These are phyloP conservation scores for Otolemur crassicaudatus DNA, from an alignment of 2,797 vertebrate genomes.

Conservation along the genomic window DNA sequence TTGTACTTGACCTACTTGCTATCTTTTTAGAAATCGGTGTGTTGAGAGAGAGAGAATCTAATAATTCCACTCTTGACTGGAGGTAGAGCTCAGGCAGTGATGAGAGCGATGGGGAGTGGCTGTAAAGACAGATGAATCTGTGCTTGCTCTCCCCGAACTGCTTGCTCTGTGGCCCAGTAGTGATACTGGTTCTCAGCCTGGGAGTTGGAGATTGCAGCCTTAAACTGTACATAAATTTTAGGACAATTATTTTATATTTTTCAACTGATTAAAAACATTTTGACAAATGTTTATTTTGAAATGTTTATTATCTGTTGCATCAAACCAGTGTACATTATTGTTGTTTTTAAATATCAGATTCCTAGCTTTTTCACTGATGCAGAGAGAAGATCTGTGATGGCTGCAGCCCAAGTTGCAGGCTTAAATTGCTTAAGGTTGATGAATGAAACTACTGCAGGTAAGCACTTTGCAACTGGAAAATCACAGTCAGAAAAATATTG, in stretches of 20 bases:
- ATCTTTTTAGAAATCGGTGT: slow-evolving; percentile 2
- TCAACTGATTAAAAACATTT: background rate
- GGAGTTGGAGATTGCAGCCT: background rate
- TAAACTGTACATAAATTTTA: background rate
- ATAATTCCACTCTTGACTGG: no score
- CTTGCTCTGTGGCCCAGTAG: no score
- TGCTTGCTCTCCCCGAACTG: no score
- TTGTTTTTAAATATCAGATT: slow-evolving; percentile 82
- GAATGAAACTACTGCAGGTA: slow-evolving; percentile 92
- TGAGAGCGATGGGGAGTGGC: no score
- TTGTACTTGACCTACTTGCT: slow-evolving; percentile 21
- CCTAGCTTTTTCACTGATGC: slow-evolving; percentile 91
- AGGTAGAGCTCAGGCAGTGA: no score
- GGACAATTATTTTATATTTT: slow-evolving; percentile 47
- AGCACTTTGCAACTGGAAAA: slow-evolving; percentile 54
- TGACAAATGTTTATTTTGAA: background rate
- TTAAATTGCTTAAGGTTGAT: slow-evolving; percentile 91
- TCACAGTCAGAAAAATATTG: background rate
- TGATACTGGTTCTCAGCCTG: no score
- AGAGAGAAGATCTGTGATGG: slow-evolving; percentile 90
- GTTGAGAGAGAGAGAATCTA: no score
- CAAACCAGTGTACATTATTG: slow-evolving; percentile 2
- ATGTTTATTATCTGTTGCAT: slow-evolving; percentile 6
- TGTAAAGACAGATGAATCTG: no score
- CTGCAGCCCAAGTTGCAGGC: slow-evolving; percentile 90